Evolutionary conservation across 2,797 vertebrate genomes (phyloP).

Genomic region (Bucorvus abyssinicus): DNA sequence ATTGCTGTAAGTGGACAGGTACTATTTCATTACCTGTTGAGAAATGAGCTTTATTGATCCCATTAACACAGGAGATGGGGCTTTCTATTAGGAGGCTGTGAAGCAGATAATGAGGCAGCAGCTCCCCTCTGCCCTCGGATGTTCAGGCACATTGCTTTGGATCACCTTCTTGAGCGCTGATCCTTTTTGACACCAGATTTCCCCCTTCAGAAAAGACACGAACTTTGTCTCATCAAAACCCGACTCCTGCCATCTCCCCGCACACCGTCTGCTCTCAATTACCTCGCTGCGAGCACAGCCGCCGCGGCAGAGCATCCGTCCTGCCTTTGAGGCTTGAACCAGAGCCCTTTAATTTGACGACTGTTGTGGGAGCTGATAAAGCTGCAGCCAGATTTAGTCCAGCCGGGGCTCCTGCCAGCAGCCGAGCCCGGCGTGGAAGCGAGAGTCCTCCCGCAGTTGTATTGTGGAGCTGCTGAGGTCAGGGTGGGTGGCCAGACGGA

Average conservation of each 20-base stretch:
- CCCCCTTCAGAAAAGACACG: neutral
- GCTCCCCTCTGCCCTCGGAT: neutral
- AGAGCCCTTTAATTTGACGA: neutral
- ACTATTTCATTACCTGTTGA: neutral
- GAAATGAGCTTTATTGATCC: neutral
- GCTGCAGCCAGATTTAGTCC: neutral
- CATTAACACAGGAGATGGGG: neutral
- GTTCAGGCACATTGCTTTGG: fast-evolving
- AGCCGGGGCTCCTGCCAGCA: neutral
- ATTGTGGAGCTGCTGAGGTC: neutral
- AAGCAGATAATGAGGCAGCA: neutral
- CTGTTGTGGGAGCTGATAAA: neutral
- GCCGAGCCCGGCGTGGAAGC: fast-evolving
- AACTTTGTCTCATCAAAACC: neutral
- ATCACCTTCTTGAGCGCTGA: neutral
- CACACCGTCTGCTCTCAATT: neutral
- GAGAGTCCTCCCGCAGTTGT: neutral
- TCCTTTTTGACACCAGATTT: neutral
- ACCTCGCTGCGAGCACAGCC: neutral
- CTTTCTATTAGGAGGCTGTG: neutral
- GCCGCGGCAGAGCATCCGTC: neutral
- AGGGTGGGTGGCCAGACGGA: neutral
- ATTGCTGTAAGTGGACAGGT: neutral
- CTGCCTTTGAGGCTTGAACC: neutral
- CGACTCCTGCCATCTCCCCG: neutral